Evolutionary conservation across 1,140 invertebrate genomes (phyloP).

Genomic region (Psilanteris sp.): DNA sequence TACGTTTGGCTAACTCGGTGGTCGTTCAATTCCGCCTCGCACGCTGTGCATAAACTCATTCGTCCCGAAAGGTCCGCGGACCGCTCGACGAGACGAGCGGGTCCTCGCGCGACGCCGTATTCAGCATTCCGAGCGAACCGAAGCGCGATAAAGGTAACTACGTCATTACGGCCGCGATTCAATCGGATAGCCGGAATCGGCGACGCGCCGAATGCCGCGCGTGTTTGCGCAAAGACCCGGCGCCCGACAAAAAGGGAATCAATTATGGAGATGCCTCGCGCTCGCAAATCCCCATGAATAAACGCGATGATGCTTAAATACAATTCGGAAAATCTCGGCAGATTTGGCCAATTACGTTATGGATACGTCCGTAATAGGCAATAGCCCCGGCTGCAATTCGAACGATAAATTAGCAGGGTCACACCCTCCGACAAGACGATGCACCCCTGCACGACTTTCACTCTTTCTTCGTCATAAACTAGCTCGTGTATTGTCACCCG

Average conservation of each 20-base stretch:
- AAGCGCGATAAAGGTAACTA: constrained; percentile 17
- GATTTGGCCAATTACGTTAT: constrained; percentile 61
- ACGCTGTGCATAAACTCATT: constrained; percentile 30
- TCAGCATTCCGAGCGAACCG: constrained; percentile 33
- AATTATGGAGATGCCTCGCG: constrained; percentile 25
- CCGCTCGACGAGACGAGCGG: too few relatives aligned
- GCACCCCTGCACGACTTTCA: constrained; percentile 65
- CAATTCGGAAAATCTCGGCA: constrained; percentile 55
- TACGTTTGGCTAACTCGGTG: constrained; percentile 50
- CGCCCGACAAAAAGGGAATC: constrained; percentile 27
- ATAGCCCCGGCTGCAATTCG: constrained; percentile 16
- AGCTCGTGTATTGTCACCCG: constrained; percentile 55
- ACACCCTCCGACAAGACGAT: constrained; percentile 59
- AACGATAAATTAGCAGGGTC: constrained; percentile 68
- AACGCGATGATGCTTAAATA: constrained; percentile 41
- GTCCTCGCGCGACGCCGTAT: constrained; percentile 38
- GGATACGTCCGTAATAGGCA: constrained; percentile 44
- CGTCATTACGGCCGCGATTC: constrained; percentile 27
- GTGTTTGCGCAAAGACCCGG: constrained; percentile 8
- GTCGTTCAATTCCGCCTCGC: constrained; percentile 37
- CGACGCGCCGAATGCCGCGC: too few relatives aligned
- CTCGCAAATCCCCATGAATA: constrained; percentile 60
- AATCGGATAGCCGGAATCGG: too few relatives aligned
- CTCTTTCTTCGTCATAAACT: constrained; percentile 66
- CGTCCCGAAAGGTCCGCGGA: too few relatives aligned